phyloP scores from a whole-genome alignment of 2,888 invertebrate species.

The Lycophotia porphyrea region DNA sequence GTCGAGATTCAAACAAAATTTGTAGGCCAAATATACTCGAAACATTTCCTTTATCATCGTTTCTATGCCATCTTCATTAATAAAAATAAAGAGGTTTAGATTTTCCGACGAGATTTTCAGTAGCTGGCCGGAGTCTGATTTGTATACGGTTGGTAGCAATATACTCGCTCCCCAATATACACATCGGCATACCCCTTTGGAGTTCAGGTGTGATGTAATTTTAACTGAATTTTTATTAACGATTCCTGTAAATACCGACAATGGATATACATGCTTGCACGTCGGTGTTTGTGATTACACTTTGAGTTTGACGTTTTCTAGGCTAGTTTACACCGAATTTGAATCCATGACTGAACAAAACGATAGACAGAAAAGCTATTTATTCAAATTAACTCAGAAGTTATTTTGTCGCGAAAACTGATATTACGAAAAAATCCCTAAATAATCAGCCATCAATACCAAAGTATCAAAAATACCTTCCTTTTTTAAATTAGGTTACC shows the following conservation, averaged over 20 bases:
- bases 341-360: neutral
- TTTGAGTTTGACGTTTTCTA: too few species aligned
- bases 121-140: neutral
- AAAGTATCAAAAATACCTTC: slow-evolving; percentile 1
- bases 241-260: too few species aligned
- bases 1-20: slow-evolving; percentile 4
- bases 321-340: neutral
- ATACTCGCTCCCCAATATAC: too few species aligned
- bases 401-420: neutral
- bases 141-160: too few species aligned
- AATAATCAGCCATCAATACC: neutral
- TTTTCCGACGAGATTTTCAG: neutral
- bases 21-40: slow-evolving; percentile 28
- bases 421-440: neutral
- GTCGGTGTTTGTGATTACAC: too few species aligned
- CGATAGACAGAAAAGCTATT: neutral
- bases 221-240: too few species aligned
- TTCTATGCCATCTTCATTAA: neutral
- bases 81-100: neutral
- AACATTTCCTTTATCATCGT: slow-evolving; percentile 17
- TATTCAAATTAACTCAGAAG: neutral
- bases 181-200: too few species aligned
- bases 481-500: slow-evolving; percentile 19
- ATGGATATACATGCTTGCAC: too few species aligned
- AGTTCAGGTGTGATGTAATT: too few species aligned